Conservation (phyloP, 2,113 vertebrate species). For the Zootoca vivipara region DNA sequence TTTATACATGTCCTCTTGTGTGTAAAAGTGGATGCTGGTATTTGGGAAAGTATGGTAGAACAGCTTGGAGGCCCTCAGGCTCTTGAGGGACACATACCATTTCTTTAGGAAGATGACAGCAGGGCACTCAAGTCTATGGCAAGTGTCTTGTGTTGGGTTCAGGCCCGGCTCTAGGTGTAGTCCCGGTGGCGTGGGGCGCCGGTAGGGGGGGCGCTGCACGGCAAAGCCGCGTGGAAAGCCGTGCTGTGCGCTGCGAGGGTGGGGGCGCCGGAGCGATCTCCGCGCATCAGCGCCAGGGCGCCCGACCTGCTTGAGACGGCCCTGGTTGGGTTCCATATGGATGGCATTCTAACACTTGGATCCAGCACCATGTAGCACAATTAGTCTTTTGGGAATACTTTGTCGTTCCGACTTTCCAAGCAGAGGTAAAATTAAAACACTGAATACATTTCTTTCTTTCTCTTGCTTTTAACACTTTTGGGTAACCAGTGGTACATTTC, state of each 20-base stretch:
- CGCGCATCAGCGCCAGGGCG: too few species aligned
- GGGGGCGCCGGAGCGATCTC: too few species aligned
- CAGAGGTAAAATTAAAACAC: neutral
- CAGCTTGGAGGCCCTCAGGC: neutral
- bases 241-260: too few species aligned
- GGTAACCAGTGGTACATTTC: slow-evolving; percentile 31
- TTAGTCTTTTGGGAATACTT: neutral
- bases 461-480: neutral
- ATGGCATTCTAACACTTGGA: neutral
- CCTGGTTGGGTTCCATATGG: neutral
- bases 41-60: neutral
- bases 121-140: neutral
- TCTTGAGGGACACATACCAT: neutral
- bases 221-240: too few species aligned
- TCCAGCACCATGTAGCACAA: neutral
- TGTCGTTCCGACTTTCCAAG: neutral
- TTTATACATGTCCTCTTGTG: neutral
- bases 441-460: neutral
- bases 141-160: neutral
- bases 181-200: too few species aligned
- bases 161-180: too few species aligned
- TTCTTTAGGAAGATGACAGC: neutral
- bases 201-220: too few species aligned
- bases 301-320: too few species aligned
- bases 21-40: neutral